These are phyloP conservation scores for Microhierax caerulescens DNA, from an alignment of 2,797 vertebrate genomes.

Conservation along the genomic window DNA sequence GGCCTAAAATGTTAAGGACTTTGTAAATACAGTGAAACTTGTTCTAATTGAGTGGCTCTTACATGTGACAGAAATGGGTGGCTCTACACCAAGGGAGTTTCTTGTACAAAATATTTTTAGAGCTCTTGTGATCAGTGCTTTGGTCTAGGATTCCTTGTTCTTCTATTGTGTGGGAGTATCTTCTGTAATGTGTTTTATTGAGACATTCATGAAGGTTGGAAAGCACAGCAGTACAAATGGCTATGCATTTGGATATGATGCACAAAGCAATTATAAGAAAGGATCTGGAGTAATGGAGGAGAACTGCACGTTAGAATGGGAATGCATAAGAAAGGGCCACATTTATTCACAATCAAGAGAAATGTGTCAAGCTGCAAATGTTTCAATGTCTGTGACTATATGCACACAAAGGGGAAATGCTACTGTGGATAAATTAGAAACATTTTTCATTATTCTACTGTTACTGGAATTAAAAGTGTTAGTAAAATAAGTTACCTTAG, in stretches of 20 bases:
- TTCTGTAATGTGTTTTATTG: neutral
- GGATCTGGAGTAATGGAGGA: neutral
- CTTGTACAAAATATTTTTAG: neutral
- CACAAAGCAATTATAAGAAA: neutral
- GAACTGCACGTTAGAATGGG: neutral
- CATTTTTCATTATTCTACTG: neutral
- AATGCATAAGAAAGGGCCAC: neutral
- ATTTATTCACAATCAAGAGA: neutral
- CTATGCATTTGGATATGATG: neutral
- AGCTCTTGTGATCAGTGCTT: neutral
- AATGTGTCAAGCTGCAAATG: neutral
- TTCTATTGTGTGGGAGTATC: neutral
- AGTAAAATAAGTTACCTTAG: neutral
- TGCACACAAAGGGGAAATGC: neutral
- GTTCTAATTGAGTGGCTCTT: neutral
- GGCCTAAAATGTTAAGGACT: neutral
- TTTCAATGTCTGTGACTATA: neutral
- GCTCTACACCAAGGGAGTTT: neutral
- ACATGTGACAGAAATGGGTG: neutral
- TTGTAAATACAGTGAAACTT: neutral
- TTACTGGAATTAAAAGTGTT: neutral
- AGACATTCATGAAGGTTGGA: neutral
- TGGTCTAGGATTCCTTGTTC: neutral
- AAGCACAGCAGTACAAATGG: neutral
- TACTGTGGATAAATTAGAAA: neutral